Evolutionary conservation across 2,113 vertebrate genomes (phyloP).

Genomic region (Okapia johnstoni): DNA sequence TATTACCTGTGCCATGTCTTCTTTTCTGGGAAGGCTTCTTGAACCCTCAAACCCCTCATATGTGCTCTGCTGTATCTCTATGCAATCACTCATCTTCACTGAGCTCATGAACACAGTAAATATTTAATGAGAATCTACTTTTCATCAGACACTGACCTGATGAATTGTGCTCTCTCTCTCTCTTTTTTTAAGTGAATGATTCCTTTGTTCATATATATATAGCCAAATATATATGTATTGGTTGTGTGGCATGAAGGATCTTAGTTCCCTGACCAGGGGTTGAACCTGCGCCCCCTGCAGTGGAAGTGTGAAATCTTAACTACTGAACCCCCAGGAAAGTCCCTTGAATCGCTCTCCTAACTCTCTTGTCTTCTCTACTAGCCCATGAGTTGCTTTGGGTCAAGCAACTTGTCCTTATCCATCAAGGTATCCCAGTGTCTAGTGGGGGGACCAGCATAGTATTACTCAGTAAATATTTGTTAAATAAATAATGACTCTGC

Average conservation of each 20-base stretch:
- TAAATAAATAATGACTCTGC: background rate
- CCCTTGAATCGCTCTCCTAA: background rate
- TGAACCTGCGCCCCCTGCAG: background rate
- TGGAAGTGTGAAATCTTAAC: background rate
- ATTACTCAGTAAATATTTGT: background rate
- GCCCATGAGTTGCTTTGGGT: background rate
- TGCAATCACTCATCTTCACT: background rate
- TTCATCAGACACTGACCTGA: background rate
- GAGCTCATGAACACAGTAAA: background rate
- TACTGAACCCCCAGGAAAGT: background rate
- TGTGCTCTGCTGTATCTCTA: background rate
- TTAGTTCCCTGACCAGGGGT: background rate
- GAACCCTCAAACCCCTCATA: background rate
- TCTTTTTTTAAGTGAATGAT: background rate
- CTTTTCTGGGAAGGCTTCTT: background rate
- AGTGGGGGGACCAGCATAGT: background rate
- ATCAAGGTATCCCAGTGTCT: background rate
- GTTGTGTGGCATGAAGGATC: background rate
- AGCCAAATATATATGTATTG: background rate
- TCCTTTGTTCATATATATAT: background rate
- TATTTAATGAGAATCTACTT: background rate
- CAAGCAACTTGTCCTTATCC: background rate
- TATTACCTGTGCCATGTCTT: background rate
- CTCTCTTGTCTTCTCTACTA: background rate
- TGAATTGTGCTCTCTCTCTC: background rate